Evolutionary conservation across 37 sponge, comb jelly and placozoan genomes (phyloP), one percentile per base, ranked within the genome.

Genomic region (Amphimedon queenslandica): DNA sequence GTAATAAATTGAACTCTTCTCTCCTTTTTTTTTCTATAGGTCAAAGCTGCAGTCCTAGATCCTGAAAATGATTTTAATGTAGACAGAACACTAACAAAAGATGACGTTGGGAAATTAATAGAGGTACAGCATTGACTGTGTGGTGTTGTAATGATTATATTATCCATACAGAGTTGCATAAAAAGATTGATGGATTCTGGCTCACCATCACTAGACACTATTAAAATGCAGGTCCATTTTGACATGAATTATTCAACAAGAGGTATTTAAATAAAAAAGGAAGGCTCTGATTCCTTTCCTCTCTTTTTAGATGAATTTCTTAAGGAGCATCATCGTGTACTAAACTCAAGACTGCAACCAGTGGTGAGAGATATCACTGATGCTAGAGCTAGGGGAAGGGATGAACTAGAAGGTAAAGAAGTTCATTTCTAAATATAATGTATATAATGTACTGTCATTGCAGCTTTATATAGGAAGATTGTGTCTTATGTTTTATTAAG

Each of bases 211-310:
- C 77, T 99, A 70, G 99, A 99, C 70, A 99, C 96, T 16, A 77
- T 92, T 30, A 95, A 95, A 68, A 90, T 99, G 89, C 99, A 99
- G 60, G 96, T 99, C 35, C 91, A 99, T 60, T 99, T 99, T 75
- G 99, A 96, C 67, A 99, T 95, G 96, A 95, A 99, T 73, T 99
- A 99, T 76, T 89, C 94, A 0, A 66, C 78, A n/a, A 93, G 90
- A 83, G 72, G 94, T 89, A 64, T n/a, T n/a, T n/a, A n/a, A n/a
- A n/a, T n/a, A n/a, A n/a, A 18, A 18, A 47, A 18, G 53, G 13
- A 18, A 47, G 8, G 3, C 72, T 34, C 35, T 34, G 18, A 34
- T 58, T 40, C 64, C 24, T 40, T 34, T 39, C 36, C 58, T 70
- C 55, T 57, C 20, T 57, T 3, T 68, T 13, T 55, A 94, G 95